Conservation (phyloP, 92 coral and sea anemone genomes). For the Epizoanthus rinbou region DNA sequence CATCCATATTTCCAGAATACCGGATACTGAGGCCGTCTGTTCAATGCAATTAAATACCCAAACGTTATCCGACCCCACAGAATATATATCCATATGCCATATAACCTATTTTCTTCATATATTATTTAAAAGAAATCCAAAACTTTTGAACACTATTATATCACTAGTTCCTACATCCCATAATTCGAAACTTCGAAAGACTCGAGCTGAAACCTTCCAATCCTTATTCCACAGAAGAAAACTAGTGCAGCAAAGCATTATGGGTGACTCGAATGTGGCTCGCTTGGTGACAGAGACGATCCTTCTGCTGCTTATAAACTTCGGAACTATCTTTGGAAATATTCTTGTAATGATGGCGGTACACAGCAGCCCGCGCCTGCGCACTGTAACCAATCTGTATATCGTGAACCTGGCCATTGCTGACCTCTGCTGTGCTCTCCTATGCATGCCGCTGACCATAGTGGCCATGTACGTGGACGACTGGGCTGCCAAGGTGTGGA, state of each 20-base stretch:
- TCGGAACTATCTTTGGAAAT: conserved; percentile 37
- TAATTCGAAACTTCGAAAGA: too few species aligned
- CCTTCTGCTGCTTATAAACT: conserved; percentile 5
- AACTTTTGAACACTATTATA: too few species aligned
- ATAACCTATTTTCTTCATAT: too few species aligned
- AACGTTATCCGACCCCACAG: too few species aligned
- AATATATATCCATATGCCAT: too few species aligned
- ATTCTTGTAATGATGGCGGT: conserved; percentile 36
- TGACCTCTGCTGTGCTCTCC: conserved; percentile 35
- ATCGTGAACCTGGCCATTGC: conserved; percentile 36
- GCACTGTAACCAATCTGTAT: conserved; percentile 13
- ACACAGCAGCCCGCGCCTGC: conserved; percentile 21
- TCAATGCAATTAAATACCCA: too few species aligned
- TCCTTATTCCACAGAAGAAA: not conserved
- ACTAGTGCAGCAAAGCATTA: conserved; percentile 4
- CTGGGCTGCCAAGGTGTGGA: conserved; percentile 8
- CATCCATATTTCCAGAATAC: too few species aligned
- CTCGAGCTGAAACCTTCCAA: too few species aligned
- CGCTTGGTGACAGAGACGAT: conserved; percentile 16
- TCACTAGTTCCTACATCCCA: too few species aligned
- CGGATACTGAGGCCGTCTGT: too few species aligned
- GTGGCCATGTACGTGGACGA: conserved; percentile 24
- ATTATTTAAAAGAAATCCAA: too few species aligned
- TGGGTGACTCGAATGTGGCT: not conserved
- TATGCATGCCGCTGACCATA: conserved; percentile 46